These are phyloP conservation scores for Drosophila paulistorum DNA, from an alignment of 1,140 invertebrate species.

Conservation along the genomic window DNA sequence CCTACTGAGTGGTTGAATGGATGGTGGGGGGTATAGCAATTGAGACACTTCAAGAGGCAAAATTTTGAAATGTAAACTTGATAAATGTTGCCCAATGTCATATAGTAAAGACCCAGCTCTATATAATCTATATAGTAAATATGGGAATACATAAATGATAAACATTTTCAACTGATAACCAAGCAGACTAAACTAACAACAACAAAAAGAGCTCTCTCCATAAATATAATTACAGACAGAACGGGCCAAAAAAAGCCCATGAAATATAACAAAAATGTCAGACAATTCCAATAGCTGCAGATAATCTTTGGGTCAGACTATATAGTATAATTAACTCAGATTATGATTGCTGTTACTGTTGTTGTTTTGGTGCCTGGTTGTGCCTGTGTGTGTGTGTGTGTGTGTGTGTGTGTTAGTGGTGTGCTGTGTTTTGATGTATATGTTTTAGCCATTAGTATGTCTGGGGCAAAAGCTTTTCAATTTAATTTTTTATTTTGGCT, in stretches of 20 bases:
- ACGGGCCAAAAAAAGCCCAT: constrained; percentile 1
- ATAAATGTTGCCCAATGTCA: constrained; percentile 8
- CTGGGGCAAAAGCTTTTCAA: constrained; percentile 9
- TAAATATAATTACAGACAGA: constrained; percentile 1
- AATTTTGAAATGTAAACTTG: constrained; percentile 5
- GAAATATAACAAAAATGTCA: neutral
- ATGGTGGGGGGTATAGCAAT: neutral
- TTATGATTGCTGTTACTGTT: constrained; percentile 9
- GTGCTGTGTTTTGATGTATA: neutral
- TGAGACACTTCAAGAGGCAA: neutral
- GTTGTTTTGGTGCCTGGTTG: neutral
- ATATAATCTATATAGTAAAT: neutral
- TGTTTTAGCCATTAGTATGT: constrained; percentile 14
- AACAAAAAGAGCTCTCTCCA: neutral
- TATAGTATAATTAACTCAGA: constrained; percentile 23
- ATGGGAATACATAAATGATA: constrained; percentile 7
- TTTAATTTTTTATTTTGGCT: constrained; percentile 9
- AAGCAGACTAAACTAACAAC: neutral
- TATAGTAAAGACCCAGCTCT: neutral
- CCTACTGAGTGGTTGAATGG: too few species aligned
- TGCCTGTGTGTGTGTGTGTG: neutral
- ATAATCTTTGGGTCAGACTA: constrained; percentile 8
- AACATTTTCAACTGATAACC: constrained; percentile 4
- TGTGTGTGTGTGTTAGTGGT: neutral
- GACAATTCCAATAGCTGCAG: constrained; percentile 10